Conservation (phyloP, 92 coral and sea anemone genomes). For the Palythoa grandiflora region DNA sequence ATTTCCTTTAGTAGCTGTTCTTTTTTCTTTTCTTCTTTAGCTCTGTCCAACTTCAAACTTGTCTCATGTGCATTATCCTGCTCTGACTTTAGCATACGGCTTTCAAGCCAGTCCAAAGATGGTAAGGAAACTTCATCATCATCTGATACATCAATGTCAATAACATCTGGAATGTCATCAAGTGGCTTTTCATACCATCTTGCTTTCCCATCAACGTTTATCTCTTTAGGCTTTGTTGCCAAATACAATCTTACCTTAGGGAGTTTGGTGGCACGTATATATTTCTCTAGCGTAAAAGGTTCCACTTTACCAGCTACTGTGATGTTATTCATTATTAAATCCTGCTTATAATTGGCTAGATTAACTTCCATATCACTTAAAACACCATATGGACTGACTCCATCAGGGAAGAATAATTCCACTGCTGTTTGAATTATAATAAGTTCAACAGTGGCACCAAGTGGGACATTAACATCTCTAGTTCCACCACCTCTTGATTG, state of each 20-base stretch:
- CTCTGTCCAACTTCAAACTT: slow-evolving; percentile 45
- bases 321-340: not conserved
- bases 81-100: slow-evolving; percentile 33
- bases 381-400: not conserved
- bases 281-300: not conserved
- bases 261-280: not conserved
- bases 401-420: not conserved
- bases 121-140: too few species aligned
- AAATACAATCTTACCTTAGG: not conserved
- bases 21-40: slow-evolving; percentile 37
- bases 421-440: not conserved
- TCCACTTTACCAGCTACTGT: not conserved
- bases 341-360: not conserved
- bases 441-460: not conserved
- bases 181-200: too few species aligned
- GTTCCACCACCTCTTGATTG: not conserved
- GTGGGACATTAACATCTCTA: not conserved
- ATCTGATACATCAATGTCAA: too few species aligned
- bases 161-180: too few species aligned
- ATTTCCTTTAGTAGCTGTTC: not conserved
- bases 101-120: not conserved
- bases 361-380: not conserved
- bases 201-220: too few species aligned
- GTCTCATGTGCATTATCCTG: slow-evolving; percentile 46
- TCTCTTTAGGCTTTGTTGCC: not conserved